phyloP scores from a whole-genome alignment of 37 sponge, comb jelly and placozoan species.

The Axinella damicornis region DNA sequence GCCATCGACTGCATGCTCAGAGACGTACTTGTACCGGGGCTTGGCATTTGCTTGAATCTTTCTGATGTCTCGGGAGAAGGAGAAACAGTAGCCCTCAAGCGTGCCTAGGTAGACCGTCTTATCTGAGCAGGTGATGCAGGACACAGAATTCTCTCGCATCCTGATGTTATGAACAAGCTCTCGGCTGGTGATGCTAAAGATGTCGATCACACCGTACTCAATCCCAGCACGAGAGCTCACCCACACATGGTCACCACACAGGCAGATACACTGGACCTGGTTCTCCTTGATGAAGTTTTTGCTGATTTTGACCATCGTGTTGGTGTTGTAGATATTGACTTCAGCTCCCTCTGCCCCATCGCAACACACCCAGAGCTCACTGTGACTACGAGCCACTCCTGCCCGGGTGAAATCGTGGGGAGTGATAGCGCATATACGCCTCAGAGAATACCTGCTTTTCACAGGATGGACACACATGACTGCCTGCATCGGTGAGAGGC shows the following conservation, averaged over 20 bases:
- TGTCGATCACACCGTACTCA: constrained; percentile 56
- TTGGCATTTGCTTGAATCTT: constrained; percentile 1
- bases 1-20: constrained; percentile 66
- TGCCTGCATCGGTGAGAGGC: constrained; percentile 32
- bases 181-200: constrained; percentile 41
- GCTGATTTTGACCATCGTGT: constrained; percentile 50
- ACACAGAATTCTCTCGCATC: constrained; percentile 64
- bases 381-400: not conserved
- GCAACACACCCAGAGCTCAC: constrained; percentile 78
- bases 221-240: constrained; percentile 69
- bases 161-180: constrained; percentile 57
- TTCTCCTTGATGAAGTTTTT: constrained; percentile 54
- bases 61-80: constrained; percentile 14
- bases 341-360: constrained; percentile 65
- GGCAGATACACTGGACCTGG: constrained; percentile 60
- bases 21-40: constrained; percentile 48
- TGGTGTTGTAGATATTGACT: constrained; percentile 58
- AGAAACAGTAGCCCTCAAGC: constrained; percentile 66
- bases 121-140: constrained; percentile 56
- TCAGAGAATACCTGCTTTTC: constrained; percentile 49
- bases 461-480: constrained; percentile 48
- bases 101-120: constrained; percentile 68
- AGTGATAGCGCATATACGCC: constrained; percentile 50
- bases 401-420: not conserved
- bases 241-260: constrained; percentile 73